phyloP scores from a whole-genome alignment of 2,797 vertebrate species.

The Hafferia zeledoni region DNA sequence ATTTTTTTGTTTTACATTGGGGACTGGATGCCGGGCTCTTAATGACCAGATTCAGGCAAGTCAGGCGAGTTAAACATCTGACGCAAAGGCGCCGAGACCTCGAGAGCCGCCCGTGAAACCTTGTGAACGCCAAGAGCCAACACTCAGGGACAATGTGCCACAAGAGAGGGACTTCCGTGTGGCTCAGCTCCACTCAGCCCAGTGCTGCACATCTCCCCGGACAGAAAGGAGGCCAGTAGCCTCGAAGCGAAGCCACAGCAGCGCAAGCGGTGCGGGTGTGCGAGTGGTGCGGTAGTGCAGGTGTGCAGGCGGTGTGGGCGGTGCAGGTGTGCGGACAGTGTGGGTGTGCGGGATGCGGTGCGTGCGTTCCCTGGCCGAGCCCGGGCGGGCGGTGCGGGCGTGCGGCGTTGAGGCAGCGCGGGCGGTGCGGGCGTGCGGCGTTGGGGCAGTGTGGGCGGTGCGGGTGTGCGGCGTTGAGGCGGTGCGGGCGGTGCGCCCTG shows the following conservation, averaged over 20 bases:
- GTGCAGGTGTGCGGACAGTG: no score
- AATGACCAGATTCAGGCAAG: not conserved
- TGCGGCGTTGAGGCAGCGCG: not conserved
- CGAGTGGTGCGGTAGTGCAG: no score
- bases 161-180: rapidly evolving
- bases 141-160: not conserved
- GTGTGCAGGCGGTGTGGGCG: no score
- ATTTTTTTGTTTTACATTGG: not conserved
- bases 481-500: no score
- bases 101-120: not conserved
- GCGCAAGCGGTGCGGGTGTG: no score
- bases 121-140: rapidly evolving
- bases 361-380: no score
- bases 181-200: not conserved
- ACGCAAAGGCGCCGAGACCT: rapidly evolving
- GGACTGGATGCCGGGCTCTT: rapidly evolving
- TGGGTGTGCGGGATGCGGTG: no score
- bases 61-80: not conserved
- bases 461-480: no score
- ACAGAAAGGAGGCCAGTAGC: not conserved
- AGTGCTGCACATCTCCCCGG: not conserved
- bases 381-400: no score
- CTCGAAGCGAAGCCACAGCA: no score
- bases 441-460: not conserved
- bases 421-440: not conserved